Percentiles rank a stretch among this genome's conserved stretches.
Evolutionary conservation across 2,888 invertebrate species (phyloP).

Genomic region (Agriotes lineatus): DNA sequence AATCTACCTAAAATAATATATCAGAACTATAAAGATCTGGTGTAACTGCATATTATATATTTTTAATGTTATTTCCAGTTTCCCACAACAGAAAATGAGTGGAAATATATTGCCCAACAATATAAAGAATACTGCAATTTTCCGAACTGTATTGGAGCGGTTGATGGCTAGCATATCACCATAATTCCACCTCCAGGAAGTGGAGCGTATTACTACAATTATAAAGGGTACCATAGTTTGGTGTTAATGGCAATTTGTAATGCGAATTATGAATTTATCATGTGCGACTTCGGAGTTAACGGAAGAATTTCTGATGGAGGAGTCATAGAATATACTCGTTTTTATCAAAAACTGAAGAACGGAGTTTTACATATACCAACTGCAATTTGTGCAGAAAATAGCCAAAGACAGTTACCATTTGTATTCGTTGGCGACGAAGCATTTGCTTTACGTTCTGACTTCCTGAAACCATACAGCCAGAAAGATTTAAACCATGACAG

Average conservation of each 20-base stretch:
- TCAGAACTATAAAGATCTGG: too few relatives aligned
- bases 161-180: too few relatives aligned
- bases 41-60: too few relatives aligned
- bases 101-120: too few relatives aligned
- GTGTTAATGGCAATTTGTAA: conserved; percentile 42
- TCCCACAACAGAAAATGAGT: too few relatives aligned
- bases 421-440: conserved; percentile 51
- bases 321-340: conserved; percentile 35
- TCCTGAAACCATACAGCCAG: conserved; percentile 44
- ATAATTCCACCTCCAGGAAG: too few relatives aligned
- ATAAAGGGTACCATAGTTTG: conserved; percentile 32
- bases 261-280: conserved; percentile 47
- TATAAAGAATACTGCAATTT: too few relatives aligned
- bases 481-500: conserved; percentile 20
- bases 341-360: conserved; percentile 26
- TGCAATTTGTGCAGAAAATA: conserved; percentile 34
- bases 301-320: conserved; percentile 42
- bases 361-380: conserved; percentile 14
- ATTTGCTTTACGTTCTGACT: conserved; percentile 46
- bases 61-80: too few relatives aligned
- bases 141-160: too few relatives aligned
- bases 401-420: conserved; percentile 33
- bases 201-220: neutral
- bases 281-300: conserved; percentile 41
- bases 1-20: too few relatives aligned